Base-by-base conservation (phyloP, 2,888 invertebrate species). In the Drosophila cognata region DNA sequence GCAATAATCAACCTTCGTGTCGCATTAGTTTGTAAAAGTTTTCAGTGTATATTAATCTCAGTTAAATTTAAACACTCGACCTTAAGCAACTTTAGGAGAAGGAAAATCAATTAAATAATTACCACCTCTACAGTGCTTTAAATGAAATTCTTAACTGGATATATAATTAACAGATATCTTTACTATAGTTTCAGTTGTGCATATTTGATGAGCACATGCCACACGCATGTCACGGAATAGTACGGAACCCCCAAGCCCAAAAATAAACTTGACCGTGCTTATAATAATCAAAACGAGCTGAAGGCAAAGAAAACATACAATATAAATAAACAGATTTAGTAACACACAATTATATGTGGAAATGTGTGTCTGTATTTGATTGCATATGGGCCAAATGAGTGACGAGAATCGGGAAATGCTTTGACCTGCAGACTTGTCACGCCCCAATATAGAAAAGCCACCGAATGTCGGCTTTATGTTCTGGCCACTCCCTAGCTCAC, bases 261-360 rank as follows among this genome's bases (percentile, higher is more conserved):
- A 69, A 79, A 79, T 73, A 79, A 79, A 69, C 76, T 73, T 73
- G 68, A 48, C 41, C 68, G 36, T 58, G 55, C 58, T 55, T 73
- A 61, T 48, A 51, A 69, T 46, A 61, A 65, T 75, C 64, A 75
- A 70, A 74, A 70, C 21, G 16, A 43, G 10, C 38, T 52, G 29
- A 38, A 46, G 31, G 53, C 46, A 57, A 46, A 8, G 31, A 57
- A 58, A 55, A 48, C 50, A 48, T 52, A 66, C 25, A 60, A 64
- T 51, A 56, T 60, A 60, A 57, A 71, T 64, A 43, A 41, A 62
- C 51, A 55, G 55, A 33, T 61, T 70, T 46, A 43, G 41, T 29
- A 51, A 57, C 16, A 36, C 25, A 46, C 4, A 25, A 21, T 43
- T 46, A 46, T 41, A 4, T 41, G 48, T 60, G 18, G 46, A 72